Percentiles rank a stretch among this genome's conserved stretches.
Conservation (phyloP, 2,888 invertebrate genomes). For the Trichogramma dendrolimi region DNA sequence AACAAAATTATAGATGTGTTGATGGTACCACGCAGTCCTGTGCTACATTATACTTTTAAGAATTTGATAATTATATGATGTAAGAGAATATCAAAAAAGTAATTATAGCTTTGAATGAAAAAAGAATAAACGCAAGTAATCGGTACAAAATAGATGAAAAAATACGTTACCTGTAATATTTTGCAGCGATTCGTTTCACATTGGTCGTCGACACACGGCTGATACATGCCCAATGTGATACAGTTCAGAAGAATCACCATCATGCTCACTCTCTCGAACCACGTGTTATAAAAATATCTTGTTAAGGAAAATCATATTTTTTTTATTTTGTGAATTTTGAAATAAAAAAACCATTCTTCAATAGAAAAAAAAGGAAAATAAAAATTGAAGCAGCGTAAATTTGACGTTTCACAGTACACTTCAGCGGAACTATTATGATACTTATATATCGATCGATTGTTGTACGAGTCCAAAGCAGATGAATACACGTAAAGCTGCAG, state of each 20-base stretch:
- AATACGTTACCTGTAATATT: conserved; percentile 75
- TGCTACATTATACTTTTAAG: too few relatives aligned
- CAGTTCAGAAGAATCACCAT: conserved; percentile 97
- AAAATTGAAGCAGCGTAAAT: not conserved
- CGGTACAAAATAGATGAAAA: not conserved
- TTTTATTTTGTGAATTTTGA: not conserved
- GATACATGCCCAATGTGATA: conserved; percentile 98
- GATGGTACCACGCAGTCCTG: too few relatives aligned
- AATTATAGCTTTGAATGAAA: too few relatives aligned
- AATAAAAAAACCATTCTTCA: not conserved
- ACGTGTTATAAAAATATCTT: conserved; percentile 59
- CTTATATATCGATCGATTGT: too few relatives aligned
- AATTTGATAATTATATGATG: too few relatives aligned
- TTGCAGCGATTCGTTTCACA: conserved; percentile 86
- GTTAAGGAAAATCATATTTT: conserved; percentile 60
- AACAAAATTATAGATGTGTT: too few relatives aligned
- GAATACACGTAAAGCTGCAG: too few relatives aligned
- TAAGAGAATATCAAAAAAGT: too few relatives aligned
- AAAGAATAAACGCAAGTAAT: not conserved
- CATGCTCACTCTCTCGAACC: conserved; percentile 99
- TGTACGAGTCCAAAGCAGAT: too few relatives aligned
- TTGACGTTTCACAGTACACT: too few relatives aligned
- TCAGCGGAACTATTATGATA: too few relatives aligned
- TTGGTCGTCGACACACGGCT: conserved; percentile 93
- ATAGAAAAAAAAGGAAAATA: not conserved